phyloP scores from a whole-genome alignment of 2,888 invertebrate species.

The Scaeva pyrastri region DNA sequence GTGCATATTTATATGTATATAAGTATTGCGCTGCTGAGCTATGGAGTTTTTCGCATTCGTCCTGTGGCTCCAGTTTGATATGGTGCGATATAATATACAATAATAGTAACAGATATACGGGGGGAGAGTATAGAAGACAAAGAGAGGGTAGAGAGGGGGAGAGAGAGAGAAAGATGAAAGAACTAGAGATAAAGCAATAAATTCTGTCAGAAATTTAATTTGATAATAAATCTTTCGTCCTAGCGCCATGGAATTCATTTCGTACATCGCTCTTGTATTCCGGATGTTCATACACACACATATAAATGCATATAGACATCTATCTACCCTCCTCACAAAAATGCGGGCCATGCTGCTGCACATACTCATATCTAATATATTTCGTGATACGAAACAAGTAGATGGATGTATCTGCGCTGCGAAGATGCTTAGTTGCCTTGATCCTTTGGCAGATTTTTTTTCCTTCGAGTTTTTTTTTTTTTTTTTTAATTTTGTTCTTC shows the following conservation, averaged over 20 bases:
- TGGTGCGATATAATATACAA: conserved; percentile 76
- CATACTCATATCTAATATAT: conserved; percentile 62
- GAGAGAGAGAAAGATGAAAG: conserved; percentile 80
- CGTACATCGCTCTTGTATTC: conserved; percentile 76
- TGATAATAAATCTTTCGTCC: conserved; percentile 85
- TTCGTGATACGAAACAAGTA: conserved; percentile 71
- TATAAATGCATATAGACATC: conserved; percentile 56
- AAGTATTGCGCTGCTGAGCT: conserved; percentile 69
- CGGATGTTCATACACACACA: conserved; percentile 77
- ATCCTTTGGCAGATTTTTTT: conserved; percentile 71
- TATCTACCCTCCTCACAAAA: conserved; percentile 63
- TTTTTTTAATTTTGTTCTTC: conserved; percentile 3
- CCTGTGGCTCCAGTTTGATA: conserved; percentile 65
- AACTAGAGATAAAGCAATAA: conserved; percentile 85
- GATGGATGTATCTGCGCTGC: conserved; percentile 73
- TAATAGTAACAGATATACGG: conserved; percentile 26
- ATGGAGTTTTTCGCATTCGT: conserved; percentile 74
- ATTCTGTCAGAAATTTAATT: conserved; percentile 85
- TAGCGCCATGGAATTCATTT: conserved; percentile 84
- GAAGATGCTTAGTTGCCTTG: conserved; percentile 75
- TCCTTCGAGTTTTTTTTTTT: conserved; percentile 37
- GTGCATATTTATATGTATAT: conserved; percentile 46
- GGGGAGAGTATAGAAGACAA: background rate
- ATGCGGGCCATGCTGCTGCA: conserved; percentile 49
- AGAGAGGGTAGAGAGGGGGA: background rate